These are phyloP conservation scores for Pterocles gutturalis DNA, from an alignment of 2,113 vertebrate species.

Conservation along the genomic window DNA sequence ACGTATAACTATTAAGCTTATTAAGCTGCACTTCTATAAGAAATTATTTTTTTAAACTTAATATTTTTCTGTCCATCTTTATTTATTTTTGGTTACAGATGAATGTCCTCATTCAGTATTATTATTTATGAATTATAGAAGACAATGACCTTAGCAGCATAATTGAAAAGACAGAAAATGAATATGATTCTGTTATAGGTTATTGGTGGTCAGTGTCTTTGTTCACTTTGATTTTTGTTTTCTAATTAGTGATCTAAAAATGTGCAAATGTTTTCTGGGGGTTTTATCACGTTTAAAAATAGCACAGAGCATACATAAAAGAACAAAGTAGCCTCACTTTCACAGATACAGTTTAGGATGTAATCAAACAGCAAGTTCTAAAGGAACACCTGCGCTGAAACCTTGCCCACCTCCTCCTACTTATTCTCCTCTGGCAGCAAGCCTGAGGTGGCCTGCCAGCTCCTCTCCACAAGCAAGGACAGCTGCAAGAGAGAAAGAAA, in stretches of 20 bases:
- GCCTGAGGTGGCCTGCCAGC: slow-evolving; percentile 29
- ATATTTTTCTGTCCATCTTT: neutral
- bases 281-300: slow-evolving; percentile 41
- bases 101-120: neutral
- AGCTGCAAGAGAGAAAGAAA: slow-evolving; percentile 65
- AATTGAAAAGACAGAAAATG: neutral
- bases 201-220: neutral
- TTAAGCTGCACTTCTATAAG: neutral
- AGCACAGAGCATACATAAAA: neutral
- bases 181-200: neutral
- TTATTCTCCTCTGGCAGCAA: slow-evolving; percentile 39
- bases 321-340: slow-evolving; percentile 36
- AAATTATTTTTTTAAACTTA: neutral
- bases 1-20: neutral
- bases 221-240: slow-evolving; percentile 28
- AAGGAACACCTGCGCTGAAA: slow-evolving; percentile 63
- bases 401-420: slow-evolving; percentile 16
- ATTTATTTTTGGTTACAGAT: neutral
- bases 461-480: slow-evolving; percentile 11
- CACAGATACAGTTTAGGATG: slow-evolving; percentile 29
- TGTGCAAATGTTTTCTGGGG: neutral
- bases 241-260: slow-evolving; percentile 14
- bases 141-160: neutral
- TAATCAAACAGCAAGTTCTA: slow-evolving; percentile 15
- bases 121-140: neutral